Base-by-base conservation (phyloP, 2,113 vertebrate species). In the Tyto alba region DNA sequence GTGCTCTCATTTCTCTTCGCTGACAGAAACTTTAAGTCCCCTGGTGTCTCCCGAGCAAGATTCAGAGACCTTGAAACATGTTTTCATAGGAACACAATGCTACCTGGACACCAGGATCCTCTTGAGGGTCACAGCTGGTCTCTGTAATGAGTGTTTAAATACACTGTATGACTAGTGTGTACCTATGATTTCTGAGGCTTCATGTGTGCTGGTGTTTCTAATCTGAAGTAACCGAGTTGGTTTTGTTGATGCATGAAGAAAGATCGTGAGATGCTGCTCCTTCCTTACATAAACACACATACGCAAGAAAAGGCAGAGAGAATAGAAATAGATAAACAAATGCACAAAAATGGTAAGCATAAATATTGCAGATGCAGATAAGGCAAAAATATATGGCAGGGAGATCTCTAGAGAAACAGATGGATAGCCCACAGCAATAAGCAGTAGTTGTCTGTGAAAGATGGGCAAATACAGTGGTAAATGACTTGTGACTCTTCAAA, bases 401-500 rank as follows among this genome's bases (percentile, higher is more conserved):
- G 18, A 84, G 75, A 30, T 86, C 79, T 93, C 88, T 53, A 74
- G 82, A 90, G 90, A 95, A 94, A 94, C 79, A 95, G 90, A 90
- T 62, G 94, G 88, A 75, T 68, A 89, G 77, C 86, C 60, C 68
- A 60, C n/a, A 92, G 91, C 83, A 72, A 84, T 78, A 92, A 92
- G 71, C 75, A 86, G 73, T 74, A 92, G 60, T 43, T 94, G 48
- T 86, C 72, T 64, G 45, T 86, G 83, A 84, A 94, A 95, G 91
- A 88, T 38, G 60, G 80, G 63, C 60, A 93, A 91, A 74, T 73
- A 64, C 57, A 86, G 75, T 84, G 43, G 83, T 90, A 95, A 97
- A 94, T 88, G 85, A 52, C 84, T 96, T 94, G 80, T 81, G 88
- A 93, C 88, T 93, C 79, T 92, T 95, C 86, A 91, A 95, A 96